Conservation (phyloP, 2,888 invertebrate species). For the Torymus aiolomorphi region DNA sequence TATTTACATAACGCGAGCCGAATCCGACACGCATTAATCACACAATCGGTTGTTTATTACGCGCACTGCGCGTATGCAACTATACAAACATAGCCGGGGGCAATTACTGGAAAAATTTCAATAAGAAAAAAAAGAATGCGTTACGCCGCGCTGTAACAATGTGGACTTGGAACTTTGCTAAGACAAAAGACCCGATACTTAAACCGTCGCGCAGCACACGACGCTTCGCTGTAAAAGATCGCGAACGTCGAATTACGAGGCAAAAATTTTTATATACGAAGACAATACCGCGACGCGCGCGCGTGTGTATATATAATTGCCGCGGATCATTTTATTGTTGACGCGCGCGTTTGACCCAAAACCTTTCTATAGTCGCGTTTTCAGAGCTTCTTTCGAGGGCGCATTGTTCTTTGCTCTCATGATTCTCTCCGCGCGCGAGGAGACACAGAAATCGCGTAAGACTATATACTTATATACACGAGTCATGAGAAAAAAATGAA, state of each 20-base stretch:
- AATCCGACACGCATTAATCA: too few species aligned
- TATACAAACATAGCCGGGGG: too few species aligned
- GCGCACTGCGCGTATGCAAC: too few species aligned
- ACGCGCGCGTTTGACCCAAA: constrained; percentile 6
- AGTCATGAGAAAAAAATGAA: constrained; percentile 42
- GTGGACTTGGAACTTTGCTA: not conserved
- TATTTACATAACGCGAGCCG: too few species aligned
- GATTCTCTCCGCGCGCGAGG: constrained; percentile 10
- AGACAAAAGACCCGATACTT: not conserved
- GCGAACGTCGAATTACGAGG: constrained; percentile 6
- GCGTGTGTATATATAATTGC: constrained; percentile 16
- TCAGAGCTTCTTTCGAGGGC: not conserved
- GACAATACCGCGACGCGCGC: not conserved
- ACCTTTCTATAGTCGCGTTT: constrained; percentile 10
- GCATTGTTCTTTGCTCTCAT: constrained; percentile 41
- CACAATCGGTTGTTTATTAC: too few species aligned
- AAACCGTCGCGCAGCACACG: not conserved
- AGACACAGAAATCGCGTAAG: constrained; percentile 15
- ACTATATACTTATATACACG: not conserved
- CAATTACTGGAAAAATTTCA: too few species aligned
- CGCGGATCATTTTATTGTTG: constrained; percentile 43
- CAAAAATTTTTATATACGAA: not conserved
- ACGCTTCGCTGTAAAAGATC: constrained; percentile 8
- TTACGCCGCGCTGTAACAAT: too few species aligned
- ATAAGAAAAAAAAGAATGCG: too few species aligned